Conservation (phyloP, 2,113 vertebrate genomes). For the Pundamilia nyererei region DNA sequence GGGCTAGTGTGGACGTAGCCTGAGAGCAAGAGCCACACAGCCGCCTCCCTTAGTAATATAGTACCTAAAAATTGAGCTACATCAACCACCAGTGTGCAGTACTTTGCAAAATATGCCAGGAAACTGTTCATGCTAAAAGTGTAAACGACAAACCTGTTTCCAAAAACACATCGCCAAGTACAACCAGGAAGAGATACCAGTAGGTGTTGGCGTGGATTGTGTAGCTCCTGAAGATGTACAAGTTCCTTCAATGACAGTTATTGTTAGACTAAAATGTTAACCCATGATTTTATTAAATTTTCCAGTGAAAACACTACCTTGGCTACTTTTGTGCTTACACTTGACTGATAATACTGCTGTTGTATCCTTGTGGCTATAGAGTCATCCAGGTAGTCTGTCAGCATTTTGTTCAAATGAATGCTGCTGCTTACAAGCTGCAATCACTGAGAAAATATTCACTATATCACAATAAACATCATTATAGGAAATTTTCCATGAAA, state of each 20-base stretch:
- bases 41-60: background rate
- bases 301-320: background rate
- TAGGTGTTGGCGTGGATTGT: background rate
- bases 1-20: background rate
- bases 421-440: background rate
- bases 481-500: accelerated
- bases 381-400: background rate
- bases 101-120: background rate
- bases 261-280: background rate
- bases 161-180: background rate
- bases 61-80: background rate
- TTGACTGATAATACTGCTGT: background rate
- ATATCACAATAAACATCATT: background rate
- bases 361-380: background rate
- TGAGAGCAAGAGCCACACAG: background rate
- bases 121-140: background rate
- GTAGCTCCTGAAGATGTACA: background rate
- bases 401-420: background rate
- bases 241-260: background rate
- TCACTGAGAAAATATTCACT: background rate
- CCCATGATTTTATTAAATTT: background rate
- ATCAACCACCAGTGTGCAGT: background rate
- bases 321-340: background rate
- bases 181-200: background rate
- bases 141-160: background rate